Conservation (phyloP, 2,113 vertebrate genomes). For the Brienomyrus brachyistius region DNA sequence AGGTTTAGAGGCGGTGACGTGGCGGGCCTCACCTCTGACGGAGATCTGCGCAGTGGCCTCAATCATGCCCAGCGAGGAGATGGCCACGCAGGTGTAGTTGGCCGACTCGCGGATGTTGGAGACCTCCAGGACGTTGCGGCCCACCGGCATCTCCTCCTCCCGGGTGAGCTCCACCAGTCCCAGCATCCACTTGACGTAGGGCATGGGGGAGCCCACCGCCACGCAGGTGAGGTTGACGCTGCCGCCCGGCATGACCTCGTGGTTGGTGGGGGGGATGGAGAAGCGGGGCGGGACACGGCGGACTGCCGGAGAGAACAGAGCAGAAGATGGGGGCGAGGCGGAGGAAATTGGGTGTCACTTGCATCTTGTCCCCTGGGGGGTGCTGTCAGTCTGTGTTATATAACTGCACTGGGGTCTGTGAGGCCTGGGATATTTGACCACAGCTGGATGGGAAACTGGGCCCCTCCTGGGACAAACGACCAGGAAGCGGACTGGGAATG, state of each 20-base stretch:
- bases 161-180: conserved; percentile 80
- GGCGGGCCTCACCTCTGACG: conserved; percentile 78
- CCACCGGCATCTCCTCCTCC: conserved; percentile 88
- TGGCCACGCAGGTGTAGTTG: conserved; percentile 95
- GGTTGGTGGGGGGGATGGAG: conserved; percentile 93
- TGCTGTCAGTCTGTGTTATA: not conserved
- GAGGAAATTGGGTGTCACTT: conserved; percentile 26
- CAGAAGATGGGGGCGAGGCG: conserved; percentile 44
- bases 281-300: conserved; percentile 94
- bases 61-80: conserved; percentile 88
- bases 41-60: conserved; percentile 87
- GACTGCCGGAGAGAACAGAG: conserved; percentile 73
- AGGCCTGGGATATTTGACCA: not conserved
- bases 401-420: not conserved
- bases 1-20: too few relatives aligned
- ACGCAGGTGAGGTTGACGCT: conserved; percentile 94
- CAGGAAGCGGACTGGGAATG: not conserved
- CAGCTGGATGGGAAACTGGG: not conserved
- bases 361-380: not conserved
- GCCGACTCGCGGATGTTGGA: conserved; percentile 79
- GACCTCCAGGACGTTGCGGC: conserved; percentile 88
- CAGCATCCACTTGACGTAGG: conserved; percentile 90
- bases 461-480: not conserved
- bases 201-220: conserved; percentile 94
- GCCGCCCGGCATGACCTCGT: conserved; percentile 95